Base-by-base conservation (phyloP, 2,888 invertebrate genomes). In the Megalurothrips usitatus region DNA sequence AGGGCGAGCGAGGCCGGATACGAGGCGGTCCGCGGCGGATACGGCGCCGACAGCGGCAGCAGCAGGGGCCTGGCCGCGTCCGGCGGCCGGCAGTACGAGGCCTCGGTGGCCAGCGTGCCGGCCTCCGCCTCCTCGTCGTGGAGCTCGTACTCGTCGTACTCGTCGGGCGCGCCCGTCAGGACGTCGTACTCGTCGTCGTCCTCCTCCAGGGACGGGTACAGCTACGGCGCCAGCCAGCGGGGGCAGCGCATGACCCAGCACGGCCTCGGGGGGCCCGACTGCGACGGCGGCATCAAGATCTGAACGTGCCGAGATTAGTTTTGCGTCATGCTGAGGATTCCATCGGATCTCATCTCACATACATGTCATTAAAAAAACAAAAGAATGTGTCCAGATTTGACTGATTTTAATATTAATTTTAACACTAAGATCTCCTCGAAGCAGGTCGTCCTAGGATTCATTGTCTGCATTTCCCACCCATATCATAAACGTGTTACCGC, bases 111-210 rank as follows among this genome's bases (percentile, higher is more conserved):
- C 58, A 58, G 58, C 58, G 12, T 26, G 68, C 68, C 68, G 68
- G 26, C 26, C 23, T 26, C 68, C 26, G 26, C 26, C 23, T 8
- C 68, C 68, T 26, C 68, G 68, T 23, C 68, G 23, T 75, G 68
- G 68, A 26, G 23, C 68, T 75, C 68, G 68, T 26, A 75, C 23
- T 75, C 68, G 11, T 23, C 68, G 26, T 75, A 75, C 68, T 75
- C 68, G 11, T 23, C 68, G 26, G 68, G 26, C 10, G 26, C 68
- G 23, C 68, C 68, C 26, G 26, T n/a, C 68, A 58, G 58, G 58
- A 9, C 26, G 68, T 26, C 68, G 26, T 75, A 8, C 68, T 26
- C 68, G 26, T 43, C 34, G 34, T 43, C 34, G 34, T 2, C 34
- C 34, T 2, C 34, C 34, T 43, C 34, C 34, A 43, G 34, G 34